A percentile compares a stretch with the other conserved stretches of the same genome.
phyloP scores from a whole-genome alignment of 2,113 vertebrate species.

The Ameiurus melas region DNA sequence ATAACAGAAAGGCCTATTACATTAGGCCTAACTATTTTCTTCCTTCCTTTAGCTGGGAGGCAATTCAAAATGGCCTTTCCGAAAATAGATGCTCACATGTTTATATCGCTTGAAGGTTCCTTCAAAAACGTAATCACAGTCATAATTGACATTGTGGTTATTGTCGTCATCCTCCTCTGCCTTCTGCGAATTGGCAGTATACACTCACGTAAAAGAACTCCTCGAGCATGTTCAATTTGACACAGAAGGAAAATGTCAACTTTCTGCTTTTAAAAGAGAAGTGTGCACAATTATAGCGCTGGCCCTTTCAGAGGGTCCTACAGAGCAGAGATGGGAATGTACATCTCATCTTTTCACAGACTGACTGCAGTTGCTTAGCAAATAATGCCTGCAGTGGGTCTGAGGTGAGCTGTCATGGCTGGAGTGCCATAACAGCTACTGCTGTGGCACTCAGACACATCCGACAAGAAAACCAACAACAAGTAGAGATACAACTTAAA shows the following conservation, averaged over 20 bases:
- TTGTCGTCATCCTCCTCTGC: constrained; percentile 17
- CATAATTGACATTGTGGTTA: constrained; percentile 14
- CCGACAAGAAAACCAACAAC: constrained; percentile 27
- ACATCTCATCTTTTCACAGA: constrained; percentile 1
- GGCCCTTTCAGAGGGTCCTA: not conserved
- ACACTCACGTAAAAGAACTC: constrained; percentile 1
- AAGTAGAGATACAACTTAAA: not conserved
- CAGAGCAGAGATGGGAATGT: not conserved
- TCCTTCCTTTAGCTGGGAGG: constrained; percentile 39
- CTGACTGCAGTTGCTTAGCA: constrained; percentile 29
- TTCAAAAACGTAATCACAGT: constrained; percentile 20
- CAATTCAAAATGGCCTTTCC: constrained; percentile 45
- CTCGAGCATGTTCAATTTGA: not conserved
- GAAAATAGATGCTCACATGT: constrained; percentile 32
- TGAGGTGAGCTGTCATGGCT: constrained; percentile 19
- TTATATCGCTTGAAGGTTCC: not conserved
- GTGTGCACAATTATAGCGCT: constrained; percentile 21
- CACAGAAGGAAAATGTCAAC: not conserved
- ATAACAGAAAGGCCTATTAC: constrained; percentile 57
- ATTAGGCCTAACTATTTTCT: constrained; percentile 46
- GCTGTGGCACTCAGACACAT: not conserved
- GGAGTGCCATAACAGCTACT: not conserved
- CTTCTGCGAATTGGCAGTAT: not conserved
- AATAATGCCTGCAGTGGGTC: constrained; percentile 28
- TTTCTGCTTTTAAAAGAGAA: constrained; percentile 15